Evolutionary conservation across 37 sponge, comb jelly and placozoan species (phyloP).

Genomic region (Petrosia ficiformis): DNA sequence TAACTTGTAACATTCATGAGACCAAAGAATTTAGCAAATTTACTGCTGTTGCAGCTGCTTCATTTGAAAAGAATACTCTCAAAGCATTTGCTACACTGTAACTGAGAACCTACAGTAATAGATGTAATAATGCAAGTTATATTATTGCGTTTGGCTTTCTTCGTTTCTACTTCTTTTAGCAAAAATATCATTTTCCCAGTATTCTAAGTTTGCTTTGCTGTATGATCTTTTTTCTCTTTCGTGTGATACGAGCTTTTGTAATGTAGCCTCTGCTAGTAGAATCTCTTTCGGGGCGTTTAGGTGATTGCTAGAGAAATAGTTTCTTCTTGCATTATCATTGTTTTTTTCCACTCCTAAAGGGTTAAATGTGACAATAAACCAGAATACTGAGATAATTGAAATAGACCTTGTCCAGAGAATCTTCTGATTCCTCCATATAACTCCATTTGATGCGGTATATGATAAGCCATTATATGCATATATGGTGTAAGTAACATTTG

Average conservation of each 20-base stretch:
- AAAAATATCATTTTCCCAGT: conserved; percentile 2
- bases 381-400: background rate
- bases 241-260: background rate
- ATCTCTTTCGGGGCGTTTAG: conserved; percentile 4
- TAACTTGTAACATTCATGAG: too few relatives aligned
- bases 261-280: background rate
- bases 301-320: conserved; percentile 17
- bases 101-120: too few relatives aligned
- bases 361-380: background rate
- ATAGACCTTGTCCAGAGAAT: conserved; percentile 29
- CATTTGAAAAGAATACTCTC: too few relatives aligned
- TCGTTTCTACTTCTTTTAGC: too few relatives aligned
- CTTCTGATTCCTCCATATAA: background rate
- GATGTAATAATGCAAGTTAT: too few relatives aligned
- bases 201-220: background rate
- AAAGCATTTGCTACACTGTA: too few relatives aligned
- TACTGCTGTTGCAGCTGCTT: too few relatives aligned
- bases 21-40: too few relatives aligned
- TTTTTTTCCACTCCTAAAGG: conserved; percentile 23
- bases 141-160: too few relatives aligned
- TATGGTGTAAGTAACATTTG: conserved; percentile 20
- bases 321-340: conserved; percentile 14
- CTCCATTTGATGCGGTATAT: background rate
- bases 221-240: background rate
- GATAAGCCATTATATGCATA: conserved; percentile 19